Evolutionary conservation across 2,888 invertebrate genomes (phyloP), one percentile per base, ranked within the genome.

Genomic region (Spilosoma lubricipeda): DNA sequence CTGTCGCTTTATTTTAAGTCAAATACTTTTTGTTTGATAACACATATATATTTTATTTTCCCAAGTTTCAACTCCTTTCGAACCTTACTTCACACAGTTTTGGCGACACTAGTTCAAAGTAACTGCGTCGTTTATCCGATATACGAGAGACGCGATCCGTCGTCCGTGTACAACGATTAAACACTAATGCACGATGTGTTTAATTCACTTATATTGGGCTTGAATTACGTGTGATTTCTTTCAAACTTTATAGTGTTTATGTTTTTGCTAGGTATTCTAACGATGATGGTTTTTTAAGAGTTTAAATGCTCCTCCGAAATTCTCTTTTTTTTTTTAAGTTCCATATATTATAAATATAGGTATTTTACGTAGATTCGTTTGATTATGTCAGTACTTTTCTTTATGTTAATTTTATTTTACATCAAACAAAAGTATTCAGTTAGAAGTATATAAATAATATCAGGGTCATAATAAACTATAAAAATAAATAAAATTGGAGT

Each of bases 61-160:
- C 2, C n/a, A 82, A 91, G 79, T 87, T 90, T 87, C 90, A 92
- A 93, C 72, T 85, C 27, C 0, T 3, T 59, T 74, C 8, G 23
- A 3, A 73, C 76, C 33, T 0, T 39, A 33, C 66, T 48, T 23
- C 68, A 74, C 70, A 82, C 85, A 90, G 90, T 91, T 93, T 88
- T 81, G 93, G 91, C 88, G 90, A 90, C 89, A 90, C 90, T 88
- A 89, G 87, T 88, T 88, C 89, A 87, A 89, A 90, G 83, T 91
- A 93, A 93, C 91, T 87, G 90, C 93, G 92, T 92, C 93, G 91
- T 93, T 93, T 85, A 84, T 85, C 87, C 90, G 88, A 93, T 92
- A 91, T 92, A 92, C 91, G 88, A 88, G 88, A 85, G 86, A 84
- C 89, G 85, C 89, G 89, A 88, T 87, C 86, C 87, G 85, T 85